Conservation (phyloP, 2,797 vertebrate species). For the Syngnathus acus region DNA sequence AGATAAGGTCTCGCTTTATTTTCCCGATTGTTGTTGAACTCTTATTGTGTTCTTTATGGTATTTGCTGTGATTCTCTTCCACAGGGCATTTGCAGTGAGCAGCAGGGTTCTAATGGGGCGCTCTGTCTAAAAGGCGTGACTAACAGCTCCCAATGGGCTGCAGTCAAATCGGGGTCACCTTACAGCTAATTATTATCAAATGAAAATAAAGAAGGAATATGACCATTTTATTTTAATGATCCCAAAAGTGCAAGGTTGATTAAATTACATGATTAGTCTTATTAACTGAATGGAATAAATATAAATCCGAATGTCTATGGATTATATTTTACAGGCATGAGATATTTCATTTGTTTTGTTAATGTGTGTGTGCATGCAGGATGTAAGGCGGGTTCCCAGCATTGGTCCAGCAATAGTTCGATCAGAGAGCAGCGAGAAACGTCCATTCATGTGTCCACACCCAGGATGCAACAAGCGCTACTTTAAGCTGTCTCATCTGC, state of each 20-base stretch:
- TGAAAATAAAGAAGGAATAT: conserved; percentile 39
- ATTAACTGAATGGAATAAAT: conserved; percentile 29
- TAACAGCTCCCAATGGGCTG: conserved; percentile 63
- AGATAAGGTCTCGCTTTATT: background rate
- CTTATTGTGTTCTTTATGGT: conserved; percentile 1
- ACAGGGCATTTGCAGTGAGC: conserved; percentile 13
- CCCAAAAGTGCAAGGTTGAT: conserved; percentile 17
- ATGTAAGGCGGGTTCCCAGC: conserved; percentile 86
- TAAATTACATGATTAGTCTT: conserved; percentile 33
- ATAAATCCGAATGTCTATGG: conserved; percentile 2
- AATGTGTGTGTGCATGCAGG: conserved; percentile 57
- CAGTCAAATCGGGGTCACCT: conserved; percentile 58
- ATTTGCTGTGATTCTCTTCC: conserved; percentile 26
- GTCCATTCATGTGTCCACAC: conserved; percentile 96
- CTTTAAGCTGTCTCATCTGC: conserved; percentile 95
- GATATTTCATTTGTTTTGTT: background rate
- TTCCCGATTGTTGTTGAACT: background rate
- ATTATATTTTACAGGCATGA: conserved; percentile 23
- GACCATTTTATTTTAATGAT: conserved; percentile 49
- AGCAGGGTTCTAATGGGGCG: conserved; percentile 16
- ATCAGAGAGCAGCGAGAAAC: conserved; percentile 89
- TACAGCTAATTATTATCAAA: conserved; percentile 63
- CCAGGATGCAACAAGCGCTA: conserved; percentile 98
- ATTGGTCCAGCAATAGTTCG: conserved; percentile 88
- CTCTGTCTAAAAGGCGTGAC: conserved; percentile 64